Base-by-base conservation (phyloP, 2,888 invertebrate species). In the Chrysolina americana region DNA sequence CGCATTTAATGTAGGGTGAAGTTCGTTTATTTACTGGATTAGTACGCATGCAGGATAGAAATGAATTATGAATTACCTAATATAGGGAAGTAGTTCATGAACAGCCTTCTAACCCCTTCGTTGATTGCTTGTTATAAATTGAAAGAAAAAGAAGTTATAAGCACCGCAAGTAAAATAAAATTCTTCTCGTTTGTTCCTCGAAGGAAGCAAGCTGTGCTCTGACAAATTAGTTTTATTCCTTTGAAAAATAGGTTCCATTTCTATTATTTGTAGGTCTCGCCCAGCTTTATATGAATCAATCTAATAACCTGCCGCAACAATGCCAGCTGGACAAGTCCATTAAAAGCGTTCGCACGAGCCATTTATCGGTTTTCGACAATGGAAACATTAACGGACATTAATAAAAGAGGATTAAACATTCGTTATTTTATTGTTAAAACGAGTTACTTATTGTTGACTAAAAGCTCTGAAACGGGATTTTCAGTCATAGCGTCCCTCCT, bases 231-330 rank as follows among this genome's bases (percentile, higher is more conserved):
- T 68, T 72, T 59, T 72, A 23, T 68, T 68, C 56, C 47, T 63
- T 36, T 64, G 73, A 73, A 73, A 73, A 73, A 73, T 73, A 64
- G 21, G 63, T 68, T 53, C 50, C 56, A 64, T 73, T 73, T 73
- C 73, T 73, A 73, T 73, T 68, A 73, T 73, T 73, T 73, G 73
- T 68, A 21, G 73, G 59, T 36, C 68, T 63, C 63, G 68, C 72
- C 41, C 62, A 68, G 68, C 44, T 44, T 41, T 21, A 50, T 41
- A 68, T 68, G 66, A 48, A 73, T 68, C 73, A 68, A 73, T 68
- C 64, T 73, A 73, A 73, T 73, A 73, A 73, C 68, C 21, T 48
- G 50, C 9, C 23, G 9, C 36, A 59, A 73, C 68, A 68, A 73
- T 73, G 36, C 63, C 41, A 62, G 17, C 41, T 53, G 68, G 66